These are phyloP conservation scores for Muscicapa adusta DNA, from an alignment of 2,113 vertebrate species.

Conservation along the genomic window DNA sequence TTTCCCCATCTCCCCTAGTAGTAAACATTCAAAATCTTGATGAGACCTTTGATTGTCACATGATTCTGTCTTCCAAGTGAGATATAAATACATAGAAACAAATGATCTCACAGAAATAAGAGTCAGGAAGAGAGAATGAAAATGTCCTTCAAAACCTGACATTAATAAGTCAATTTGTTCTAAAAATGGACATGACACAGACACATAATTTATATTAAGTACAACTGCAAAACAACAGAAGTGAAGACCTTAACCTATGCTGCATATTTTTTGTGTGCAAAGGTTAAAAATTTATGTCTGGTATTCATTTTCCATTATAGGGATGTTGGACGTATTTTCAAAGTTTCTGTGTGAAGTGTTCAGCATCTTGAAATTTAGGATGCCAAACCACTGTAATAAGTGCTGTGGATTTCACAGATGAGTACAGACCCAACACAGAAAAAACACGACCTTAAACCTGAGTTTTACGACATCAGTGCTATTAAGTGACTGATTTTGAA, in stretches of 20 bases:
- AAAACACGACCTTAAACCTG: accelerated
- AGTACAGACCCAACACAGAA: not conserved
- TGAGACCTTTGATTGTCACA: not conserved
- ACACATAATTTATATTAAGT: not conserved
- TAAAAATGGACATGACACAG: not conserved
- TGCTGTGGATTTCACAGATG: not conserved
- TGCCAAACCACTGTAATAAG: not conserved
- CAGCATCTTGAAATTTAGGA: not conserved
- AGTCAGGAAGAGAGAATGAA: not conserved
- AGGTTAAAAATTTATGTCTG: not conserved
- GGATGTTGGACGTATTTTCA: not conserved
- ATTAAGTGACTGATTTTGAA: not conserved
- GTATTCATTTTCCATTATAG: not conserved
- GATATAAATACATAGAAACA: not conserved
- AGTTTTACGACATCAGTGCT: not conserved
- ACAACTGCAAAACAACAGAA: not conserved
- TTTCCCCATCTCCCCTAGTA: accelerated
- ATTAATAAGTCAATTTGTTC: not conserved
- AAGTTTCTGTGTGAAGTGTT: not conserved
- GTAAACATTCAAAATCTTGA: not conserved
- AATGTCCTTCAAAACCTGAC: not conserved
- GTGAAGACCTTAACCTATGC: not conserved
- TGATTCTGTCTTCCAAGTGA: not conserved
- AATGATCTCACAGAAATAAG: not conserved
- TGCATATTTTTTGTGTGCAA: not conserved